Evolutionary conservation across 2,797 vertebrate genomes (phyloP).

Genomic region (Danio choprae): DNA sequence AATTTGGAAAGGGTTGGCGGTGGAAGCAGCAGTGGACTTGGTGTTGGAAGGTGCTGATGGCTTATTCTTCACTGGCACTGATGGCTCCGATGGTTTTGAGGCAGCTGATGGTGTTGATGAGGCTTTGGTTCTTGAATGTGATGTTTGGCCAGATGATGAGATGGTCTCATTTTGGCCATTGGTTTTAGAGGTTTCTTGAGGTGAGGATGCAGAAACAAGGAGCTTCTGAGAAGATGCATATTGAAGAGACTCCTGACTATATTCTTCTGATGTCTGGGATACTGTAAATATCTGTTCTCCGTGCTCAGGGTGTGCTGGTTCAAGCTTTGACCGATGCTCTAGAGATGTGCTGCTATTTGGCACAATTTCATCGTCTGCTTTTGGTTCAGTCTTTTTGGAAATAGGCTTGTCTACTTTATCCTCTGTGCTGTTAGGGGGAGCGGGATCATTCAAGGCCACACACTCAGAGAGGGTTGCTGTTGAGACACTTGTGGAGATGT

Average conservation of each 20-base stretch:
- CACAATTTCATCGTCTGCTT: not conserved
- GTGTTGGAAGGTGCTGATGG: not conserved
- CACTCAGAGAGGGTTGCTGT: slow-evolving; percentile 91
- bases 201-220: not conserved
- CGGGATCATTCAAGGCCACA: slow-evolving; percentile 63
- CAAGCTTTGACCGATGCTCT: not conserved
- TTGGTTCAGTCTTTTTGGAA: slow-evolving; percentile 4
- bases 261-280: slow-evolving; percentile 16
- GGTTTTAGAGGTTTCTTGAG: not conserved
- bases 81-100: slow-evolving; percentile 2
- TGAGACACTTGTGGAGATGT: slow-evolving; percentile 94
- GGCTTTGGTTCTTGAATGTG: not conserved
- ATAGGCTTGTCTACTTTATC: slow-evolving; percentile 2
- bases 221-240: not conserved
- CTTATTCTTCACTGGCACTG: not conserved
- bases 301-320: not conserved
- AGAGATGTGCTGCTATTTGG: not conserved
- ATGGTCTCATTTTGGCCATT: not conserved
- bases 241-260: slow-evolving; percentile 1
- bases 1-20: slow-evolving; percentile 77
- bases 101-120: not conserved
- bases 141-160: not conserved
- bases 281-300: not conserved
- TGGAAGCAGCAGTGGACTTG: not conserved
- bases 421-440: slow-evolving; percentile 48